Conservation (phyloP, 1,140 invertebrate genomes). For the Neodiprion fabricii region DNA sequence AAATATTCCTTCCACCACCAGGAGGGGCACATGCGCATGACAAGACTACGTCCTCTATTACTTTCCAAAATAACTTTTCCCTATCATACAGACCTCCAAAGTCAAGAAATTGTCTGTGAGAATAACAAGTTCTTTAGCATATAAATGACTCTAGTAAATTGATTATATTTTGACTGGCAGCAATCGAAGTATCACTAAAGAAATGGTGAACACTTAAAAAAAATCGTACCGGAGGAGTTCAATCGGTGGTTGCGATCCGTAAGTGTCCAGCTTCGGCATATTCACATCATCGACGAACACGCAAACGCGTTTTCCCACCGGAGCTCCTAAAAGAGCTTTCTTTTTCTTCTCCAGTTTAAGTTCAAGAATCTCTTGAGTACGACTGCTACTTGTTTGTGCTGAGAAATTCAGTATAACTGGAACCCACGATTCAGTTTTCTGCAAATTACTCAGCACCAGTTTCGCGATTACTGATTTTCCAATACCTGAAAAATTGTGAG, state of each 20-base stretch:
- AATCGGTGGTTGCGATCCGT: constrained; percentile 89
- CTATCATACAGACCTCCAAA: constrained; percentile 85
- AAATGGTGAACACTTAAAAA: constrained; percentile 19
- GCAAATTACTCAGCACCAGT: constrained; percentile 72
- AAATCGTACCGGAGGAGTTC: constrained; percentile 78
- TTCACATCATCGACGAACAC: constrained; percentile 94
- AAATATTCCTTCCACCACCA: constrained; percentile 84
- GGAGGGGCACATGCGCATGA: constrained; percentile 85
- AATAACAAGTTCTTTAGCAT: constrained; percentile 17
- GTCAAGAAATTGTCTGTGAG: constrained; percentile 79
- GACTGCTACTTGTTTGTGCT: constrained; percentile 83
- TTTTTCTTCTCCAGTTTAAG: constrained; percentile 82
- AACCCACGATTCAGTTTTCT: constrained; percentile 68
- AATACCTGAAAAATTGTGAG: constrained; percentile 67
- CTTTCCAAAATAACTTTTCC: constrained; percentile 87
- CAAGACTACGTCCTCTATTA: constrained; percentile 84
- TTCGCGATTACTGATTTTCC: constrained; percentile 87
- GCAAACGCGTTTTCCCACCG: constrained; percentile 81
- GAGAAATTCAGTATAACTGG: constrained; percentile 86
- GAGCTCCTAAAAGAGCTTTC: constrained; percentile 82
- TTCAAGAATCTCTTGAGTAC: constrained; percentile 83
- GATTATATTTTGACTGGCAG: not conserved
- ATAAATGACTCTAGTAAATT: constrained; percentile 10
- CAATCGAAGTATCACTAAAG: not conserved
- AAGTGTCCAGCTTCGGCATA: constrained; percentile 85